Base-by-base conservation (phyloP, 2,888 invertebrate species). In the Clepsis dumicolana region DNA sequence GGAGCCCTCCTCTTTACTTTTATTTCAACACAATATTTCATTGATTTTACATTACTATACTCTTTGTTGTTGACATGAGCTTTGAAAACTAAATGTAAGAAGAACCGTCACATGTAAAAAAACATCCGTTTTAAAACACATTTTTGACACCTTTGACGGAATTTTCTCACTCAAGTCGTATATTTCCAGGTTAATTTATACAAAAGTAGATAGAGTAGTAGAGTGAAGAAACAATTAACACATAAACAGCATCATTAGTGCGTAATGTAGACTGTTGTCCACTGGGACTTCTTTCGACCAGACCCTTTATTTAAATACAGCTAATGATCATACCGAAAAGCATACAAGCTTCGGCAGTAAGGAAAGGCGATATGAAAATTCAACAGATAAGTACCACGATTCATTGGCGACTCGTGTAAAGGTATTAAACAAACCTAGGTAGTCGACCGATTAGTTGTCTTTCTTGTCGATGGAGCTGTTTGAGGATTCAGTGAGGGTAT, bases 391-490 rank as follows among this genome's bases (percentile, higher is more conserved):
- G n/a, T n/a, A 21, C 8, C 18, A 18, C 48, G 48, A 21, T 48
- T 48, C 48, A 1, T 48, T 21, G 18, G 21, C 12, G 48, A 48
- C 21, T 12, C 48, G 48, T 7, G 48, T 4, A 10, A 48, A 41
- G 25, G 12, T 38, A 32, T 24, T 2, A 35, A 21, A 41, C 59
- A 38, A 24, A 25, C 59, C 38, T 35, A 25, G n/a, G n/a, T n/a
- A 25, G 21, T 16, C 1, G 21, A 10, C 50, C 61, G 65, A 54
- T 35, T 89, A 91, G 76, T 85, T 84, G 56, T 83, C 82, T 68
- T 92, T 93, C 74, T 90, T 90, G 60, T 89, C 88, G 21, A 82
- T 74, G 8, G 86, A 82, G 29, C 82, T 84, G 71, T 77, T 82
- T 53, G 83, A 81, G 2, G 91, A 87, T 4, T 48, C 48, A 32